Conservation (phyloP, 2,797 vertebrate genomes). For the Acrossocheilus fasciatus region DNA sequence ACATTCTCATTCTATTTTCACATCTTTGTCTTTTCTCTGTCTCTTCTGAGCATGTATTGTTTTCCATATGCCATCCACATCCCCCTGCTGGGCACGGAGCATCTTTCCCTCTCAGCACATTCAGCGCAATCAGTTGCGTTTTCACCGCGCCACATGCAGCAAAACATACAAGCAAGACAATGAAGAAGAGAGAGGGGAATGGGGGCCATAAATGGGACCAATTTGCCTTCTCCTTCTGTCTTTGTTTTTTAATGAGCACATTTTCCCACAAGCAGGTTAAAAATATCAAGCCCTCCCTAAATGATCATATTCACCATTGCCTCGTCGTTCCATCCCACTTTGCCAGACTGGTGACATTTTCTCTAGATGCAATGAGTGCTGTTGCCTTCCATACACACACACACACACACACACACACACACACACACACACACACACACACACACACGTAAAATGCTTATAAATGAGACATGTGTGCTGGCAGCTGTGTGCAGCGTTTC, state of each 20-base stretch:
- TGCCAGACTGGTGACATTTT: conserved; percentile 55
- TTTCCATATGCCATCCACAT: conserved; percentile 61
- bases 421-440: background rate
- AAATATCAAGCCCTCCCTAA: conserved; percentile 60
- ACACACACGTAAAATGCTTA: conserved; percentile 24
- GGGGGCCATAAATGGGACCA: conserved; percentile 52
- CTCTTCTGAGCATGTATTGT: conserved; percentile 46
- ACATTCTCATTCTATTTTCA: conserved; percentile 24
- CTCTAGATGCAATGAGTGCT: conserved; percentile 21
- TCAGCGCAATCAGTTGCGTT: conserved; percentile 51
- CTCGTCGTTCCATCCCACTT: conserved; percentile 34
- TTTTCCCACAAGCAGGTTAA: conserved; percentile 62
- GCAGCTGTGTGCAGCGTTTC: conserved; percentile 43
- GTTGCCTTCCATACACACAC: conserved; percentile 19
- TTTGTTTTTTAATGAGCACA: conserved; percentile 55
- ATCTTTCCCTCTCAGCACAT: conserved; percentile 46
- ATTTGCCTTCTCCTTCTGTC: conserved; percentile 48
- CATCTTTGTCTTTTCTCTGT: background rate
- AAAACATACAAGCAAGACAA: conserved; percentile 56
- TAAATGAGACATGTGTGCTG: conserved; percentile 47
- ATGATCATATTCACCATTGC: conserved; percentile 53
- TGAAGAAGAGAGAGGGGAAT: conserved; percentile 47
- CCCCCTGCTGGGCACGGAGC: conserved; percentile 51
- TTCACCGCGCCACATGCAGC: conserved; percentile 32
- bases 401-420: background rate